phyloP scores from a whole-genome alignment of 2,888 invertebrate genomes.

The Malthinus seriepunctatus region DNA sequence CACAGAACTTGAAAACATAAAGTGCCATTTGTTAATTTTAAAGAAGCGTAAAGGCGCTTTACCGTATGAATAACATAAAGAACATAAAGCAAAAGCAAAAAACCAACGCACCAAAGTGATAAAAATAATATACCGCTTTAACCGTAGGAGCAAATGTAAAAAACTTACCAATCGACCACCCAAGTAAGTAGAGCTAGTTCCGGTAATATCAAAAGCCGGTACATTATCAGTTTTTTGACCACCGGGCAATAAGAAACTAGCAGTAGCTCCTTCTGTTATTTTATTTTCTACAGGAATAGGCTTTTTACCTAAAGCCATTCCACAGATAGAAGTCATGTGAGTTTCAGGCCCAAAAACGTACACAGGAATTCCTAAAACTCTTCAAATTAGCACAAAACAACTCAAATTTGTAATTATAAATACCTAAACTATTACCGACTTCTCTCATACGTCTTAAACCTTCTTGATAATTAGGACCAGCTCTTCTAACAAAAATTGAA shows the following conservation, averaged over 20 bases:
- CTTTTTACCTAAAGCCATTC: conserved; percentile 91
- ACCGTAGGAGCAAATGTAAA: not conserved
- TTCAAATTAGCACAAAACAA: conserved; percentile 44
- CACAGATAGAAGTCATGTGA: conserved; percentile 99
- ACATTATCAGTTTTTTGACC: conserved; percentile 51
- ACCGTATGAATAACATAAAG: conserved; percentile 5
- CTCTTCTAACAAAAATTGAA: conserved; percentile 93
- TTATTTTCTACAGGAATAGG: conserved; percentile 72
- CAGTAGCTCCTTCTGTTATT: conserved; percentile 77
- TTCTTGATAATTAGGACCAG: conserved; percentile 98
- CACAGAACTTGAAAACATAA: conserved; percentile 7
- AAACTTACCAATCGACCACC: conserved; percentile 15
- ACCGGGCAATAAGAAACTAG: conserved; percentile 84
- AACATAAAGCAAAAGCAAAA: not conserved
- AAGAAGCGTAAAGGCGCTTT: conserved; percentile 3
- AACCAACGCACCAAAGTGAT: conserved; percentile 5
- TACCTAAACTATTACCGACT: conserved; percentile 75
- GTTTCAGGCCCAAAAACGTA: conserved; percentile 98
- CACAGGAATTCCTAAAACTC: conserved; percentile 83
- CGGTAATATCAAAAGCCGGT: conserved; percentile 21
- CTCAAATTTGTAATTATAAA: not conserved
- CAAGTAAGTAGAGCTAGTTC: conserved; percentile 19
- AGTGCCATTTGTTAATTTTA: conserved; percentile 9
- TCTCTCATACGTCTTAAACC: conserved; percentile 92
- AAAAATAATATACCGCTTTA: not conserved